A percentile compares a stretch with the other conserved stretches of the same genome.
Conservation (phyloP, 37 sponge, comb jelly and placozoan genomes). For the Beroe ovata region DNA sequence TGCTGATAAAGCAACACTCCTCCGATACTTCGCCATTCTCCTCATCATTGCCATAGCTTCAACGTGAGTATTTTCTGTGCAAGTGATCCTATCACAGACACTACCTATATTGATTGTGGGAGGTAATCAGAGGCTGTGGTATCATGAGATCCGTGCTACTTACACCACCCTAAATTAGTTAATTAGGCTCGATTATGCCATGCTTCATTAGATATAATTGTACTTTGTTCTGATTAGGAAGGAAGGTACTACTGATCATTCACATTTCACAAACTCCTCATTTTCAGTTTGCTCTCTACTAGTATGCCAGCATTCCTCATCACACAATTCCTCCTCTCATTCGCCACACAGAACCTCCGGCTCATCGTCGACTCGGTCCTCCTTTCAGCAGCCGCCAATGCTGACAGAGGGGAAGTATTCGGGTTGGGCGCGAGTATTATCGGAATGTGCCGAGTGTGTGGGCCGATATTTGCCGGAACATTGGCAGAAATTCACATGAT, state of each 20-base stretch:
- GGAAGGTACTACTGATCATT: no score
- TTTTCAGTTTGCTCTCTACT: constrained; percentile 16
- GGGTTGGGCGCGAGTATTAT: constrained; percentile 43
- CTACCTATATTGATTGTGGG: no score
- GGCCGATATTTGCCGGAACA: constrained; percentile 12
- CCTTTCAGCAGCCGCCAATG: constrained; percentile 15
- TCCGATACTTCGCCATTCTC: neutral
- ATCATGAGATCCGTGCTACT: no score
- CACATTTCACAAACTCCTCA: no score
- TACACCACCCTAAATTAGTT: no score
- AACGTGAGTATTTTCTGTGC: constrained; percentile 16
- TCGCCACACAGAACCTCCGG: constrained; percentile 61
- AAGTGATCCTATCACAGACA: no score
- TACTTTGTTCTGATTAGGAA: no score
- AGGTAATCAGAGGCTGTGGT: no score
- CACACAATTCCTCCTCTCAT: constrained; percentile 56
- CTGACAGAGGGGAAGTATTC: constrained; percentile 56
- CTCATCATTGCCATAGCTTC: constrained; percentile 14
- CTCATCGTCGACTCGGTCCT: constrained; percentile 34
- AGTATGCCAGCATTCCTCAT: neutral
- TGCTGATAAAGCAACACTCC: constrained; percentile 23
- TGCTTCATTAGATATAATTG: no score
- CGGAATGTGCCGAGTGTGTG: constrained; percentile 25
- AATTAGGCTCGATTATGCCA: no score
- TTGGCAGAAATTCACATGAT: constrained; percentile 47